Conservation (phyloP, 2,888 invertebrate genomes). For the Ichneumon xanthorius region DNA sequence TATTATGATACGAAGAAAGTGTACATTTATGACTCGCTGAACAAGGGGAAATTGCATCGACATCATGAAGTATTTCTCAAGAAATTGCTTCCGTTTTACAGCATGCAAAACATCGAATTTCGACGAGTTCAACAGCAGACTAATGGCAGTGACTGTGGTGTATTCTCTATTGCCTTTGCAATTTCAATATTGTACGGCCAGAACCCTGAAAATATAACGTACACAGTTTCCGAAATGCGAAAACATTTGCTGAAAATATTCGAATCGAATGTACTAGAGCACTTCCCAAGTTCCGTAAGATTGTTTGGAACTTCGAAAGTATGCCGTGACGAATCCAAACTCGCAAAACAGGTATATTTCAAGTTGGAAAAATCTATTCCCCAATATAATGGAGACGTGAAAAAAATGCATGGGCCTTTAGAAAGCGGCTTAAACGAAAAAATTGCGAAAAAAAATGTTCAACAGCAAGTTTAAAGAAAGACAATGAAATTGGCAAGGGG, state of each 20-base stretch:
- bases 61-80: too few species aligned
- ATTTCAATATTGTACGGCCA: not conserved
- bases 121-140: slow-evolving; percentile 2
- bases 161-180: slow-evolving; percentile 29
- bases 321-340: not conserved
- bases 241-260: not conserved
- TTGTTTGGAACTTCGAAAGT: not conserved
- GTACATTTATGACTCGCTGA: too few species aligned
- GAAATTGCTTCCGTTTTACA: not conserved
- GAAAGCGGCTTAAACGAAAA: too few species aligned
- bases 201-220: slow-evolving; percentile 5
- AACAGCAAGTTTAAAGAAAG: too few species aligned
- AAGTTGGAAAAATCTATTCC: too few species aligned
- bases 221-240: not conserved
- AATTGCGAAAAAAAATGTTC: not conserved
- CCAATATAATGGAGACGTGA: too few species aligned
- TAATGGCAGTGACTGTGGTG: slow-evolving; percentile 25
- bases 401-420: too few species aligned
- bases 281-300: not conserved
- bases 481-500: too few species aligned
- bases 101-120: too few species aligned
- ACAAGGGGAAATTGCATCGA: too few species aligned
- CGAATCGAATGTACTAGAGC: not conserved
- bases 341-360: too few species aligned
- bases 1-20: too few species aligned